Evolutionary conservation across 2,888 invertebrate species (phyloP).

Genomic region (Euzophera pinguis): DNA sequence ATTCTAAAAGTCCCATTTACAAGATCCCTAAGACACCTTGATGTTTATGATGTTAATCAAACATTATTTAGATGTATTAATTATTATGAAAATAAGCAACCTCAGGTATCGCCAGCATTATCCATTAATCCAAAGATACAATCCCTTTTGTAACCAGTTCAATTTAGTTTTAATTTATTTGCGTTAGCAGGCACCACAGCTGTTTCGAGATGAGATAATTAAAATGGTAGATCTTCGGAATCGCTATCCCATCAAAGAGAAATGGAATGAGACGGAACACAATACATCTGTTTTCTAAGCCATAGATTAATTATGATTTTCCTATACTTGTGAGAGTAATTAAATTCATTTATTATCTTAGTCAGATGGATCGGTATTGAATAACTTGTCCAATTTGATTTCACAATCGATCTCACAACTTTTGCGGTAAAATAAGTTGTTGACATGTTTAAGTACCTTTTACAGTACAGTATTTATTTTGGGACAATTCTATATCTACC

Average conservation of each 20-base stretch:
- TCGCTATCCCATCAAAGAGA: slow-evolving; percentile 37
- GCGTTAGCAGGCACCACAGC: slow-evolving; percentile 41
- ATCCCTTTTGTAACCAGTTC: slow-evolving; percentile 27
- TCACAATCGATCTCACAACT: too few species aligned
- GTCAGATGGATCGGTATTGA: too few species aligned
- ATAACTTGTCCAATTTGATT: too few species aligned
- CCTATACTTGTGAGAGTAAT: neutral
- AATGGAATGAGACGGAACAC: neutral
- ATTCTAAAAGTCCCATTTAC: too few species aligned
- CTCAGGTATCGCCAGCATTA: neutral
- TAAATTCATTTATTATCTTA: neutral
- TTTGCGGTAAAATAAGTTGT: too few species aligned
- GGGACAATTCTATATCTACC: too few species aligned
- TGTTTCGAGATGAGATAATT: slow-evolving; percentile 49
- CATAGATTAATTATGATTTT: slow-evolving; percentile 5
- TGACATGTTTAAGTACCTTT: too few species aligned
- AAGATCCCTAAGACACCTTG: too few species aligned
- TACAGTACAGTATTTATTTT: too few species aligned
- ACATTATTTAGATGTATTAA: too few species aligned
- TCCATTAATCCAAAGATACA: neutral
- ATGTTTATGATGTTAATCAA: too few species aligned
- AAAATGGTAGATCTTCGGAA: slow-evolving; percentile 37
- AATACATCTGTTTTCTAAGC: neutral
- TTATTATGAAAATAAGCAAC: neutral
- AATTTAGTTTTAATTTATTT: slow-evolving; percentile 37